phyloP scores from a whole-genome alignment of 2,888 invertebrate genomes.

The Ichneumoninae sp. region DNA sequence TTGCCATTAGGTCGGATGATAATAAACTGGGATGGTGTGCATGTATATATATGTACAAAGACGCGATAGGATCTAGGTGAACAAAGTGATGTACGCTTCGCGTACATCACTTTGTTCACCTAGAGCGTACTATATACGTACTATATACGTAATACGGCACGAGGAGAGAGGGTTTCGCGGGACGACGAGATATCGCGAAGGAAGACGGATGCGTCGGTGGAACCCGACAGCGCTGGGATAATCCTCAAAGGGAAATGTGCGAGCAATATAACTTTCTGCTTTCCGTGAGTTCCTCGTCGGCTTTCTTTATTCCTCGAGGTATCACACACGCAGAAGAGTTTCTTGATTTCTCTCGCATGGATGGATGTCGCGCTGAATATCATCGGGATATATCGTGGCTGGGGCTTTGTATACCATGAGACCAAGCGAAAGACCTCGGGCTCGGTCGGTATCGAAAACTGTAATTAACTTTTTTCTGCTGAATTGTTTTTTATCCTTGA shows the following conservation, averaged over 20 bases:
- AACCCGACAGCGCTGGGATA: constrained; percentile 61
- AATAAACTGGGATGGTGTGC: not conserved
- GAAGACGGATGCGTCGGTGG: constrained; percentile 56
- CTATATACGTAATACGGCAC: constrained; percentile 63
- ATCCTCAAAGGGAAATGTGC: constrained; percentile 69
- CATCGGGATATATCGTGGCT: not conserved
- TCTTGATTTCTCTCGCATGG: not conserved
- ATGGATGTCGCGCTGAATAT: not conserved
- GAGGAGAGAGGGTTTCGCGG: constrained; percentile 4
- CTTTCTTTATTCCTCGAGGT: constrained; percentile 16
- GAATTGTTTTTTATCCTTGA: no score
- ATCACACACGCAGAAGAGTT: not conserved
- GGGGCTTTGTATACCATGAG: not conserved
- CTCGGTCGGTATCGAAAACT: not conserved
- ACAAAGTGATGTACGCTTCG: constrained; percentile 8
- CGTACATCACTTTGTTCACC: no score
- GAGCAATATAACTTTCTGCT: constrained; percentile 58
- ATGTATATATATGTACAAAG: not conserved
- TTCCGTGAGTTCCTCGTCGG: constrained; percentile 3
- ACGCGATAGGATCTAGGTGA: not conserved
- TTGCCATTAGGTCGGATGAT: not conserved
- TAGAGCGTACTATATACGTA: no score
- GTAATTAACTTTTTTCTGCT: not conserved
- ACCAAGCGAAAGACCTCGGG: not conserved
- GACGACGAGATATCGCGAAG: constrained; percentile 5